Conservation (phyloP, 1,140 invertebrate genomes). For the Caenorhabditis brenneri region DNA sequence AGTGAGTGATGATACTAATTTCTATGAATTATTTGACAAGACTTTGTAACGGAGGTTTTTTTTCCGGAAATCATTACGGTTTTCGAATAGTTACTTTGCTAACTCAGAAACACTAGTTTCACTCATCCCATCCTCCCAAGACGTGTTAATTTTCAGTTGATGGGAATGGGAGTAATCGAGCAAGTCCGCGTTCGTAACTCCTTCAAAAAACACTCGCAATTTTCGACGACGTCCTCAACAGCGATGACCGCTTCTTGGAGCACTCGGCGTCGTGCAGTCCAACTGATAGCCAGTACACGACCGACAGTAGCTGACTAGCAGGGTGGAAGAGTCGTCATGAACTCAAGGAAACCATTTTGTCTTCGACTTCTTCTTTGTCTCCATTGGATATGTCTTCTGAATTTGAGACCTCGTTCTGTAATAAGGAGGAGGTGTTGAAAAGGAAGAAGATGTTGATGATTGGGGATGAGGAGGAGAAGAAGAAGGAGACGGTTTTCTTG, state of each 20-base stretch:
- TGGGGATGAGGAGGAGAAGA: no score
- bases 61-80: background rate
- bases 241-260: background rate
- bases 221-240: constrained; percentile 56
- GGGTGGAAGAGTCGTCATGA: constrained; percentile 6
- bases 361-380: background rate
- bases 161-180: constrained; percentile 63
- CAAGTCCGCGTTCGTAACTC: constrained; percentile 62
- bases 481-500: background rate
- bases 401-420: background rate
- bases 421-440: background rate
- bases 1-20: no score
- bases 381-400: background rate
- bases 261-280: constrained; percentile 53
- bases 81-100: no score
- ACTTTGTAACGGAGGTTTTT: background rate
- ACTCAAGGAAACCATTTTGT: background rate
- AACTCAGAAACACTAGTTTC: background rate
- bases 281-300: constrained; percentile 12
- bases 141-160: constrained; percentile 59
- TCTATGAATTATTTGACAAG: no score
- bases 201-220: constrained; percentile 47
- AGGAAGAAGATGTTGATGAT: background rate
- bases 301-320: constrained; percentile 17
- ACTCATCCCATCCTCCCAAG: constrained; percentile 58